Base-by-base conservation (phyloP, 2,113 vertebrate species). In the Cebidichthys violaceus region DNA sequence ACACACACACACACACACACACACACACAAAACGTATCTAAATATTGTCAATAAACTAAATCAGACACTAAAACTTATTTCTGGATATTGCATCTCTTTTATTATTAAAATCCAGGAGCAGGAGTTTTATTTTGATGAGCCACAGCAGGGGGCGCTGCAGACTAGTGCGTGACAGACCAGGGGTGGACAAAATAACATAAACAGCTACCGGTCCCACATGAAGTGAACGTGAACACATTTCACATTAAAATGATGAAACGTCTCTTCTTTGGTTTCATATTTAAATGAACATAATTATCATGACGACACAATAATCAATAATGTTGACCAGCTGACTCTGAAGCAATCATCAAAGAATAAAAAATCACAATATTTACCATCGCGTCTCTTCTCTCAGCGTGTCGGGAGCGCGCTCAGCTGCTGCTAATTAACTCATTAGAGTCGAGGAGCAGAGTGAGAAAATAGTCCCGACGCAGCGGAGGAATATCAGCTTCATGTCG, bases 401-500 rank as follows among this genome's bases (percentile, higher is more conserved):
- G 35, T 66, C 69, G 9, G 65, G 62, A 31, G 24, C 77, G 74
- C 24, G 81, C 89, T 29, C 83, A 89, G 72, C 85, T 91, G 90
- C 75, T 1, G 54, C 11, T 31, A 4, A 76, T 89, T 22, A 80
- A 45, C 47, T 85, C 39, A 81, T 83, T 14, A 86, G 24, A 7
- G 24, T 20, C 1, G 22, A 9, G 33, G 6, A 55, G 35, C 70
- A 22, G 11, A 33, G 33, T 33, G 33, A 47, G 5, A 41, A 82
- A 41, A 1, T 66, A 88, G 81, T 66, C 10, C 83, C 29, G 1
- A 6, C 17, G 17, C 57, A 60, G 73, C 76, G 79, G 74, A 89
- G 68, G 47, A 29, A 81, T 80, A 66, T 52, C 1, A n/a, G 54
- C 11, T n/a, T 15, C 2, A 57, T 43, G 14, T 4, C 4, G 10